Percentiles rank a stretch among this genome's conserved stretches.
Conservation (phyloP, 2,113 vertebrate genomes). For the Anhinga anhinga region DNA sequence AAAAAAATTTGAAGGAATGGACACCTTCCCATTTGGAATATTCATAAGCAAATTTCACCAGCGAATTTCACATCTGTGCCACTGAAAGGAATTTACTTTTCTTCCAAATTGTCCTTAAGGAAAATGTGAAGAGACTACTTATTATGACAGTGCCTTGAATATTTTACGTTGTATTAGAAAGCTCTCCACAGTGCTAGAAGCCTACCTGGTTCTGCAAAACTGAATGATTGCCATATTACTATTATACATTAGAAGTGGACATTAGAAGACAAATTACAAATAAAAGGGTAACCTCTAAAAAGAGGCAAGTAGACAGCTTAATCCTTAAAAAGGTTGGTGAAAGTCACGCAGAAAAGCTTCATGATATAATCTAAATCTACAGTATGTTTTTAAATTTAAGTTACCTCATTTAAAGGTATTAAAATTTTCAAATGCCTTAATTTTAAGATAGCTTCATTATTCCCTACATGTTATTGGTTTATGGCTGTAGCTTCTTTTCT, state of each 20-base stretch:
- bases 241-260: background rate
- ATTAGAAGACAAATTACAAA: background rate
- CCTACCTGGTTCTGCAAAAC: background rate
- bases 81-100: background rate
- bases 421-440: background rate
- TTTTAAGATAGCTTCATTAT: background rate
- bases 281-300: background rate
- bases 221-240: background rate
- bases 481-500: background rate
- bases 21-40: background rate
- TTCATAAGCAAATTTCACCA: background rate
- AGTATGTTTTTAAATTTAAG: background rate
- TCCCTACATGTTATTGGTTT: background rate
- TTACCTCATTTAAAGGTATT: background rate
- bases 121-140: background rate
- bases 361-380: background rate
- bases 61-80: background rate
- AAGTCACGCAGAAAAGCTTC: background rate
- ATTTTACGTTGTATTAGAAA: background rate
- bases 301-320: background rate
- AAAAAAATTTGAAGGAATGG: background rate
- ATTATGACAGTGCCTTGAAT: background rate
- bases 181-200: background rate
- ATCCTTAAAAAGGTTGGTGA: background rate
- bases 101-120: background rate